Conservation (phyloP, 2,888 invertebrate species). For the Morpho helenor region DNA sequence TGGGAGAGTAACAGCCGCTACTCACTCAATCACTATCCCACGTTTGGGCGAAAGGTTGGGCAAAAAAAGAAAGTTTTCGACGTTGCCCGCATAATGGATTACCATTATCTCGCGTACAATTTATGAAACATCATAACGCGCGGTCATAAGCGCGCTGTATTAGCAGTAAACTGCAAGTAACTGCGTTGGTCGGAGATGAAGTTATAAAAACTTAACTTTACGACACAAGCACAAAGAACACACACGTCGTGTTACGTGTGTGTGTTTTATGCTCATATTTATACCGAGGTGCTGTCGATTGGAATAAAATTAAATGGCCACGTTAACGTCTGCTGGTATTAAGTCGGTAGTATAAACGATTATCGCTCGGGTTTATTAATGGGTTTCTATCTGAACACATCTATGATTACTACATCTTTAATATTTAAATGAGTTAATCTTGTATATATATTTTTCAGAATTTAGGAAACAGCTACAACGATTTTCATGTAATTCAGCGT, state of each 20-base stretch:
- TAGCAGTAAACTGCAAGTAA: slow-evolving; percentile 1
- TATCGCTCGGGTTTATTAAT: too few species aligned
- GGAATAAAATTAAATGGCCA: too few species aligned
- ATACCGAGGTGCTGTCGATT: neutral
- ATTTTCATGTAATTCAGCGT: too few species aligned
- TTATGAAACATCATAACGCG: neutral
- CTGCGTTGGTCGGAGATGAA: slow-evolving; percentile 3
- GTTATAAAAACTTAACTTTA: slow-evolving; percentile 12
- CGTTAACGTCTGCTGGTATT: too few species aligned
- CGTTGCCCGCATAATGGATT: neutral
- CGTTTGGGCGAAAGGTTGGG: neutral
- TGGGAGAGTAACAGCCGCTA: too few species aligned
- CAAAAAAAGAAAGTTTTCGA: neutral
- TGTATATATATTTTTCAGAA: too few species aligned
- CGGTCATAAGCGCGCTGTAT: neutral
- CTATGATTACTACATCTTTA: too few species aligned
- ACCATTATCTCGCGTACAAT: neutral
- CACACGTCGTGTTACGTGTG: slow-evolving; percentile 3
- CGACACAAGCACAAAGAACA: slow-evolving; percentile 2
- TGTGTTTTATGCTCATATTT: slow-evolving; percentile 4
- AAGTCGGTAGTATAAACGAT: too few species aligned
- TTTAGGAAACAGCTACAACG: too few species aligned
- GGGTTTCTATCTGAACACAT: too few species aligned
- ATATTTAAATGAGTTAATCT: too few species aligned
- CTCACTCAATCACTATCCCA: too few species aligned